A percentile compares a stretch with the other conserved stretches of the same genome.
phyloP scores from a whole-genome alignment of 2,888 invertebrate genomes.

The Tromatobia lineatoria region DNA sequence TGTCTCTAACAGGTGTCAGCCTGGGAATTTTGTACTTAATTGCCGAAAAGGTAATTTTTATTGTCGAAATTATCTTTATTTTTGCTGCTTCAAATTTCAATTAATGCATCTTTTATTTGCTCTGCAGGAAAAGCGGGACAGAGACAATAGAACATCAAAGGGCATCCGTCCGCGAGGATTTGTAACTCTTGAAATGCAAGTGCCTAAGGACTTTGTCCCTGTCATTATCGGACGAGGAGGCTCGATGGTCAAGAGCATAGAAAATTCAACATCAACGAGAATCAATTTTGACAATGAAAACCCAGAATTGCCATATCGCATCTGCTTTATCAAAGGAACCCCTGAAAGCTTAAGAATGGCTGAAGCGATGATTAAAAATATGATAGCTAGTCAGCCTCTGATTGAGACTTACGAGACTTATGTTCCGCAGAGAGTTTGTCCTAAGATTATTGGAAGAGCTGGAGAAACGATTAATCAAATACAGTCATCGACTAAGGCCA shows the following conservation, averaged over 20 bases:
- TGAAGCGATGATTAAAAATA: constrained; percentile 90
- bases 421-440: constrained; percentile 89
- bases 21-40: constrained; percentile 90
- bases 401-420: constrained; percentile 89
- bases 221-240: constrained; percentile 92
- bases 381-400: constrained; percentile 89
- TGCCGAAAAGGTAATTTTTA: constrained; percentile 87
- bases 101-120: neutral
- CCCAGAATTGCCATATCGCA: constrained; percentile 87
- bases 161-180: constrained; percentile 11
- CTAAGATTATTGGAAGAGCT: constrained; percentile 91
- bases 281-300: constrained; percentile 87
- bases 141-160: constrained; percentile 48
- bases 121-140: constrained; percentile 82
- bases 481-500: constrained; percentile 90
- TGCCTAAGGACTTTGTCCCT: constrained; percentile 89
- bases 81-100: neutral
- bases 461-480: constrained; percentile 92
- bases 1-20: constrained; percentile 90
- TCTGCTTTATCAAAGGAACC: constrained; percentile 91
- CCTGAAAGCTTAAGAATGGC: constrained; percentile 90
- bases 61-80: neutral
- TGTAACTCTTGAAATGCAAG: constrained; percentile 86
- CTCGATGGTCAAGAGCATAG: constrained; percentile 91
- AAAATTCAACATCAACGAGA: constrained; percentile 90